phyloP scores from a whole-genome alignment of 1,140 invertebrate species.

The Drosophila grimshawi region DNA sequence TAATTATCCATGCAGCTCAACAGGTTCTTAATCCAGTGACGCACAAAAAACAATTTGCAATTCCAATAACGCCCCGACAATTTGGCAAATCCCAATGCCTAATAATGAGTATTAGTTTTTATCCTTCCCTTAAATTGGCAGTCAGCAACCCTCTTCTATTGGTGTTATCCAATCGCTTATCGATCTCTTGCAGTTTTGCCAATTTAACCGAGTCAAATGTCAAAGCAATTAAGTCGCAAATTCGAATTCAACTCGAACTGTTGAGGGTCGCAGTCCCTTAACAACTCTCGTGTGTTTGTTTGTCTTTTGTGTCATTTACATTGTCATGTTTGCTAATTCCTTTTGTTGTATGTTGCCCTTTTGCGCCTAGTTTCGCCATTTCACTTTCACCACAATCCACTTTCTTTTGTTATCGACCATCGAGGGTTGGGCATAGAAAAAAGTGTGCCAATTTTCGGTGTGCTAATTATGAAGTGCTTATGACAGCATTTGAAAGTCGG shows the following conservation, averaged over 20 bases:
- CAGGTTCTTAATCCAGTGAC: constrained; percentile 25
- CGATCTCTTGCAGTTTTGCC: constrained; percentile 62
- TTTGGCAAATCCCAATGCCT: constrained; percentile 51
- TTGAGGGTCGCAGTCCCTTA: constrained; percentile 31
- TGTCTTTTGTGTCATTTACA: constrained; percentile 59
- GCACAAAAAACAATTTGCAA: not conserved
- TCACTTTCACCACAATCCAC: constrained; percentile 68
- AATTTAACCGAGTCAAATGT: constrained; percentile 77
- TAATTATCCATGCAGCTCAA: constrained; percentile 42
- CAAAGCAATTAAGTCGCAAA: constrained; percentile 77
- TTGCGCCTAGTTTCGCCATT: constrained; percentile 63
- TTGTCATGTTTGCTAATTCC: constrained; percentile 82
- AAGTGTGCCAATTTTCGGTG: constrained; percentile 71
- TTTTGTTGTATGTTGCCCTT: constrained; percentile 57
- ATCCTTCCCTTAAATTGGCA: constrained; percentile 1
- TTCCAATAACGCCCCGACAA: constrained; percentile 50
- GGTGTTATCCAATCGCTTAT: constrained; percentile 63
- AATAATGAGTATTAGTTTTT: constrained; percentile 23
- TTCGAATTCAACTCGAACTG: constrained; percentile 44
- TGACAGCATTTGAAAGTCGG: constrained; percentile 54
- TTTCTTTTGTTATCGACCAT: constrained; percentile 43
- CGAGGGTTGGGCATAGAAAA: constrained; percentile 35
- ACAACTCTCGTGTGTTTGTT: constrained; percentile 28
- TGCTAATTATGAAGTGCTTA: constrained; percentile 73
- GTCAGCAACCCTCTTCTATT: constrained; percentile 30